Conservation (phyloP, 2,113 vertebrate genomes). For the Dicentrarchus labrax region DNA sequence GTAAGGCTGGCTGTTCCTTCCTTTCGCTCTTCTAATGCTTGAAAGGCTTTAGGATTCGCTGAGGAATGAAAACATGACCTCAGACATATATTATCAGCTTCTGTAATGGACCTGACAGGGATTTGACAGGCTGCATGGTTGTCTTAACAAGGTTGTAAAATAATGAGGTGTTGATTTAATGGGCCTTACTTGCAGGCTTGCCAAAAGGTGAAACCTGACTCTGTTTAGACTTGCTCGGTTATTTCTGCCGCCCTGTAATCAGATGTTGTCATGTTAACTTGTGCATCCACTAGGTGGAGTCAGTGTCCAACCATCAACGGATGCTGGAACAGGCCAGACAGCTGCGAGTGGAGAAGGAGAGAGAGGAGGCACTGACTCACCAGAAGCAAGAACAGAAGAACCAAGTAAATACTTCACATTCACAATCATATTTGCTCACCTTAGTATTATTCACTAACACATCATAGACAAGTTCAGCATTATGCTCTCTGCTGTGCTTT, state of each 20-base stretch:
- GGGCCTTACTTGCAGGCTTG: constrained; percentile 44
- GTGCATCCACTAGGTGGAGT: constrained; percentile 93
- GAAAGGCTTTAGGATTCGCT: constrained; percentile 72
- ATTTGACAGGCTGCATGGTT: constrained; percentile 79
- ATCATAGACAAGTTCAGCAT: not conserved
- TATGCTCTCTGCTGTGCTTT: not conserved
- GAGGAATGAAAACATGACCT: constrained; percentile 88
- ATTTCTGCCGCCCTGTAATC: constrained; percentile 33
- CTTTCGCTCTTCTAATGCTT: constrained; percentile 68
- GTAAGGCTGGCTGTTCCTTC: constrained; percentile 82
- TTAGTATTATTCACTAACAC: not conserved
- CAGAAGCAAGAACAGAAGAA: constrained; percentile 98
- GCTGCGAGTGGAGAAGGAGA: constrained; percentile 94
- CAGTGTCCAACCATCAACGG: constrained; percentile 94
- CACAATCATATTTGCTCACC: not conserved
- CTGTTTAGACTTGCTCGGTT: constrained; percentile 37
- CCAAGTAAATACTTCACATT: constrained; percentile 85
- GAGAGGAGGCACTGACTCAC: constrained; percentile 91
- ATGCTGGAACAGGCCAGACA: constrained; percentile 97
- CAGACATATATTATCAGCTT: constrained; percentile 77
- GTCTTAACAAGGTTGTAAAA: constrained; percentile 61
- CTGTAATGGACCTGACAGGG: constrained; percentile 80
- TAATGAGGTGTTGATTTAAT: constrained; percentile 70
- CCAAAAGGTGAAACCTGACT: constrained; percentile 69
- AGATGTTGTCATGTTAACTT: not conserved